Evolutionary conservation across 2,797 vertebrate genomes (phyloP), one percentile per base, ranked within the genome.

Genomic region (Karalla daura): DNA sequence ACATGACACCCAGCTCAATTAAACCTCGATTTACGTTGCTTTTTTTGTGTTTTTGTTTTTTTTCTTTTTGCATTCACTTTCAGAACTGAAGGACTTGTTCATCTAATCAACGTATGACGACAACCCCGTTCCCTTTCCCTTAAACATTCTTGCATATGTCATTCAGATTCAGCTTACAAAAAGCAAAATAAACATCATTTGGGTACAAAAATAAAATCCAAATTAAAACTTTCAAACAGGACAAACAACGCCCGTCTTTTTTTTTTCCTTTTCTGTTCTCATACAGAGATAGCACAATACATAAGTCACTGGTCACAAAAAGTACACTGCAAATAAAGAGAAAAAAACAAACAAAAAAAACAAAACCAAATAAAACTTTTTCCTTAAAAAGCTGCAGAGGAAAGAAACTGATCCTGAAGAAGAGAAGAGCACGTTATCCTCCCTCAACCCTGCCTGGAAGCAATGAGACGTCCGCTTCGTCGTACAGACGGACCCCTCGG

Each of bases 121-220:
- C 76, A 58, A 63, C 63, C 32, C 68, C 43, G 47, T 62, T 54
- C 61, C 80, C 61, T 63, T 65, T 64, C 76, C 82, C 53, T 78
- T 76, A 55, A 61, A 88, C 85, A 83, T 87, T 90, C 80, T 55
- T 76, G 66, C 76, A 74, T 80, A 83, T 76, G 25, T 83, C 78
- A 77, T 78, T 90, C 87, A 84, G 83, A 78, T 78, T 76, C 25
- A 89, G 76, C 80, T 86, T 88, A 91, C 80, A 84, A 90, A 90
- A 87, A 83, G 67, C 73, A 86, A 86, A 81, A 86, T 79, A 88
- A 87, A 86, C 50, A 67, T 87, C 35, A 76, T 82, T 85, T 78
- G 85, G 89, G 89, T 93, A 93, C 73, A 93, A 93, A 94, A 94
- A 94, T 93, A 93, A 94, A 94, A 93, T 89, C 77, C 80, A 87